Evolutionary conservation across 2,888 invertebrate genomes (phyloP).

Genomic region (Onthophagus sagittarius): DNA sequence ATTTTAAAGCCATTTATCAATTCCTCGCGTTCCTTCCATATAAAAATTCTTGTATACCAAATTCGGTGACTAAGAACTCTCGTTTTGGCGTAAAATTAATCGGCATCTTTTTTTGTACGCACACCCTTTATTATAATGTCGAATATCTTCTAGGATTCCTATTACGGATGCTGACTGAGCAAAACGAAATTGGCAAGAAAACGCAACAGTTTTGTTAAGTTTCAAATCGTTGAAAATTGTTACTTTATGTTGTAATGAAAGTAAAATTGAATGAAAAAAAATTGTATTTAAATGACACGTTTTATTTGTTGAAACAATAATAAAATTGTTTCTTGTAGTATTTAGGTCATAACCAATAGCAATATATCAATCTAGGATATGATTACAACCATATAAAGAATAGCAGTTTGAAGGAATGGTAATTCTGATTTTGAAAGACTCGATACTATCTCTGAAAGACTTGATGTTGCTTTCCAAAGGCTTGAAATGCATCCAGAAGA

Average conservation of each 20-base stretch:
- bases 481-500: too few species aligned
- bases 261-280: background rate
- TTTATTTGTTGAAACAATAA: background rate
- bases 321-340: background rate
- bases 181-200: too few species aligned
- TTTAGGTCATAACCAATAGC: background rate
- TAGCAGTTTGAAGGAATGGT: too few species aligned
- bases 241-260: too few species aligned
- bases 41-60: background rate
- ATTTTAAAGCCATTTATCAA: background rate
- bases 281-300: background rate
- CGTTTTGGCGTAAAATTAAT: too few species aligned
- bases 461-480: too few species aligned
- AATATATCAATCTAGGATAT: background rate
- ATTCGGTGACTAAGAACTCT: background rate
- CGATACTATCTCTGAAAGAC: too few species aligned
- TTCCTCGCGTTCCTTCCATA: background rate
- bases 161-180: too few species aligned
- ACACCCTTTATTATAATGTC: background rate
- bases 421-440: too few species aligned
- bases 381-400: too few species aligned
- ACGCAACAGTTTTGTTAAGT: too few species aligned
- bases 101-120: background rate
- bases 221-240: too few species aligned
- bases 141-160: background rate